Base-by-base conservation (phyloP, 2,888 invertebrate genomes). In the Pandemis cinnamomeana region DNA sequence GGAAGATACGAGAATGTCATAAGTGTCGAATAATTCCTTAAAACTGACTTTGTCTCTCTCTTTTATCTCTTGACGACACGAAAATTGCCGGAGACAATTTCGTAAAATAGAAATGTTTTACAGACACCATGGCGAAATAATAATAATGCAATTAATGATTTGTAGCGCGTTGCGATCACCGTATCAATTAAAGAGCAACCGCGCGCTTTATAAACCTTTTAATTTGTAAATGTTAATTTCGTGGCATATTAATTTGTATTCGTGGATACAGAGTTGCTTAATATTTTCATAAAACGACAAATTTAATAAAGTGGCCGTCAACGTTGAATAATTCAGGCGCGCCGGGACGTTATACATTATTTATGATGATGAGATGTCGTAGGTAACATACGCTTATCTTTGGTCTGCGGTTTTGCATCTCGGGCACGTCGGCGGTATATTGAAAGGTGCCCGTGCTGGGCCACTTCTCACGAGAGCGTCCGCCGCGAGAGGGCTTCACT, bases 281-380 rank as follows among this genome's bases (percentile, higher is more conserved):
- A 85, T 87, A 85, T 88, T 90, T 89, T 89, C 85, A 86, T 89
- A 88, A 88, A 90, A 89, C 83, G 89, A 90, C 91, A 90, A 91
- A 92, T 93, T 93, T 92, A 93, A 93, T 93, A 93, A 92, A 92
- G 89, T 92, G 90, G 87, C 87, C 89, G 87, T 87, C 86, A 85
- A 82, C 87, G 89, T 89, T 93, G 92, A 92, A 93, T 92, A 85
- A 93, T 93, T 92, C 93, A 94, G 84, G 84, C 84, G 83, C 82
- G 86, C 80, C 81, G 86, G 88, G 82, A 83, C 86, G 85, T 81
- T 86, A 91, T 93, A 92, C 91, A 93, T 93, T 92, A 93, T 93
- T 93, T 93, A 93, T 92, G 89, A 87, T 90, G 90, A 92, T 92
- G 88, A 90, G 89, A 91, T 90, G 92, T 91, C 88, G 87, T 83